Evolutionary conservation across 2,797 vertebrate species (phyloP), one percentile per base, ranked within the genome.

Genomic region (Bradypus variegatus): DNA sequence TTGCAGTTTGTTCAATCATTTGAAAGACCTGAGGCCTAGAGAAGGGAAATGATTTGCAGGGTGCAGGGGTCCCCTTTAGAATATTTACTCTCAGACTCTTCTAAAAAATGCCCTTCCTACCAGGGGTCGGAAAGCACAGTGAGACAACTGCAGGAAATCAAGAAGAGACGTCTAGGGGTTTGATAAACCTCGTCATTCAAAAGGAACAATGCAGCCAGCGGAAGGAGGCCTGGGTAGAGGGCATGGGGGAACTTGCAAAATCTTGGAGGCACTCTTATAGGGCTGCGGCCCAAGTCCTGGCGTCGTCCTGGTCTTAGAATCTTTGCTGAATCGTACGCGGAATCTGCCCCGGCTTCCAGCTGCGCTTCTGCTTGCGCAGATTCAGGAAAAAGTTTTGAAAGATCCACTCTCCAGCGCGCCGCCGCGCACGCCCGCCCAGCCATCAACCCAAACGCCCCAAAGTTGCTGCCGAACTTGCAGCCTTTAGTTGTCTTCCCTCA

Each of bases 401-500:
- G 62, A 50, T 0, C 18, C 38, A 50, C 16, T 8, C 27, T 3
- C 21, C 11, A 3, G 5, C 38, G 2, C 33, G 13, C 29, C 2
- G 11, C 53, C 33, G 25, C 3, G 36, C 25, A 53, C 53, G 1
- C 67, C 8, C 53, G 1, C 67, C 8, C 45, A 19, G 72, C 25
- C 62, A 7, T 18, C 15, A 13, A 45, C 82, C 5, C 16, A 19
- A 58, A 50, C 16, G n/a, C 55, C 48, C 41, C 41, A 2, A 70
- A 58, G 12, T 45, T 36, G 21, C 55, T 2, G 19, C 55, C 0
- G 10, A n/a, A 70, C n/a, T 2, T 10, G 38, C 70, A 62, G 62
- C 31, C 23, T 53, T 45, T 14, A 18, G 13, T 11, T 29, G n/a
- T 55, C 50, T 36, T 2, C 72, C 72, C 19, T 23, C 41, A 10